Evolutionary conservation across 2,797 vertebrate genomes (phyloP).

Genomic region (Leptodactylus fallax): DNA sequence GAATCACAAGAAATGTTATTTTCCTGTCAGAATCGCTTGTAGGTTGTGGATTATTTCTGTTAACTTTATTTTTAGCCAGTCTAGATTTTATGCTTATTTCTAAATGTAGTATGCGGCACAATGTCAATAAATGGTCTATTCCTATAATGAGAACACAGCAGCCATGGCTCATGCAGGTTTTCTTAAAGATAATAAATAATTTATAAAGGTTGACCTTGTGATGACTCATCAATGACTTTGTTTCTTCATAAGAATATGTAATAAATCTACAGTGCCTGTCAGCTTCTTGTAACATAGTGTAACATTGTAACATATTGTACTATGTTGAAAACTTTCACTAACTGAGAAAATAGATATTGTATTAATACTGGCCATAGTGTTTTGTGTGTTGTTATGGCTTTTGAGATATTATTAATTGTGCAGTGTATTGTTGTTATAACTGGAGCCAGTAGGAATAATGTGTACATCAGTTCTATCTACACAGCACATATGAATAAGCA

Average conservation of each 20-base stretch:
- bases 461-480: too few relatives aligned
- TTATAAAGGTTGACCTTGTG: conserved; percentile 3
- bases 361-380: conserved; percentile 45
- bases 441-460: not conserved
- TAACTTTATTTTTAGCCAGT: not conserved
- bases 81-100: not conserved
- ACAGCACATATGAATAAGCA: too few relatives aligned
- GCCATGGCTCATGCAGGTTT: conserved; percentile 9
- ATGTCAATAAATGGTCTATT: not conserved
- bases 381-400: not conserved
- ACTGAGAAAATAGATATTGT: conserved; percentile 54
- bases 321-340: conserved; percentile 44
- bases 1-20: not conserved
- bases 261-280: conserved; percentile 22
- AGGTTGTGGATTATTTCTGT: not conserved
- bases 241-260: conserved; percentile 40
- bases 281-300: conserved; percentile 46
- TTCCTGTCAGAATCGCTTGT: not conserved
- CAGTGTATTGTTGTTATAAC: not conserved
- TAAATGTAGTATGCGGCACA: not conserved
- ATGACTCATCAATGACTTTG: conserved; percentile 30
- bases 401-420: not conserved
- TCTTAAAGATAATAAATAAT: conserved; percentile 1
- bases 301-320: conserved; percentile 60
- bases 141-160: not conserved